Conservation (phyloP, 2,888 invertebrate genomes). For the Achlya flavicornis region DNA sequence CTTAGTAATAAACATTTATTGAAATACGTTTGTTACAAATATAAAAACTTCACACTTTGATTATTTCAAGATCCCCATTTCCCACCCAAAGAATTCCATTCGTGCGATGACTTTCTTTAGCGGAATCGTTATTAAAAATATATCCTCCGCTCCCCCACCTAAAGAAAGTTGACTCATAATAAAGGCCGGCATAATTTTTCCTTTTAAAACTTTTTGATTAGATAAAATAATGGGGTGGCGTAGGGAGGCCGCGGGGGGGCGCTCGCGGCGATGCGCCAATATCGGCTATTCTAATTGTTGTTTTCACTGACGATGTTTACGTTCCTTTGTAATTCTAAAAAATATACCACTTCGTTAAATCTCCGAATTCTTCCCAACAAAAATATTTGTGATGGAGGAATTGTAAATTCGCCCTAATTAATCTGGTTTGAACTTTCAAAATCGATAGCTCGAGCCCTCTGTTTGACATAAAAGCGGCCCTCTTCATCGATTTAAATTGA, state of each 20-base stretch:
- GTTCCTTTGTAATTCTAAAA: conserved; percentile 68
- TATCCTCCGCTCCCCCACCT: conserved; percentile 74
- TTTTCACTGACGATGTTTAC: conserved; percentile 74
- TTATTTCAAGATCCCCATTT: conserved; percentile 53
- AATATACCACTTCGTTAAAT: conserved; percentile 49
- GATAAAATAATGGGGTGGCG: conserved; percentile 83
- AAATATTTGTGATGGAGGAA: conserved; percentile 41
- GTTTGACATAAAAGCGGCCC: conserved; percentile 38
- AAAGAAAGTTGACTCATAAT: conserved; percentile 83
- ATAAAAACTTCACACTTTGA: conserved; percentile 51
- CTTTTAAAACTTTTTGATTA: conserved; percentile 85
- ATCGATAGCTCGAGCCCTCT: conserved; percentile 45
- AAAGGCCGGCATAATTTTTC: conserved; percentile 84
- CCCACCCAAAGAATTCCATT: conserved; percentile 51
- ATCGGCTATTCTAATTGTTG: conserved; percentile 82
- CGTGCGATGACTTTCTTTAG: conserved; percentile 66
- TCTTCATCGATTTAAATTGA: conserved; percentile 74
- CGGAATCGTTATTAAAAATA: conserved; percentile 82
- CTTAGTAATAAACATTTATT: no score
- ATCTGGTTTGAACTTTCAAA: conserved; percentile 62
- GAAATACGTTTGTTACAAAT: conserved; percentile 15
- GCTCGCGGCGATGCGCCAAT: conserved; percentile 76
- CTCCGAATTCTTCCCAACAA: conserved; percentile 23
- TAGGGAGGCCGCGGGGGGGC: conserved; percentile 57
- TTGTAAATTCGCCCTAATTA: conserved; percentile 51